Base-by-base conservation (phyloP, 2,797 vertebrate genomes). In the Takifugu ocellatus region DNA sequence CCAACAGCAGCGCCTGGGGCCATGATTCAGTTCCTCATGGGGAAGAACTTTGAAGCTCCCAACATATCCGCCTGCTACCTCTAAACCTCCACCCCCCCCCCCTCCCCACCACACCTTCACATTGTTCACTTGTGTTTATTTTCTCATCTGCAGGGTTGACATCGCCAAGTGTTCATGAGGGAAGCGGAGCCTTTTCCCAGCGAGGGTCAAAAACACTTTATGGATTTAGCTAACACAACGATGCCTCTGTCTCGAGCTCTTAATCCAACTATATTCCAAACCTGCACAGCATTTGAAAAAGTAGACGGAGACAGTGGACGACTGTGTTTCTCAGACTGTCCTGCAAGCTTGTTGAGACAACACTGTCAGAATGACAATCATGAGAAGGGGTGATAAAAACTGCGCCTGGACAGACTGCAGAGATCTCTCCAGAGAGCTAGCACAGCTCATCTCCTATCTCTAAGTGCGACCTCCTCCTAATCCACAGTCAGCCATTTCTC, bases 1-100 rank as follows among this genome's bases (percentile, higher is more conserved):
- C 90, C 78, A 42, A 56, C 31, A 76, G 89, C 87, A 17, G 73
- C 16, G 83, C 88, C 88, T 39, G 29, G 53, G 77, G 90, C 84
- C 46, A 78, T 78, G 76, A 81, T 84, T 81, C 78, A 56, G 70
- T 71, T 87, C 74, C 74, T 70, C 51, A 70, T 71, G 75, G 62
- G 64, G 56, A 54, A 65, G 16, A 49, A 78, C 83, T 89, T 85
- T 83, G 75, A 82, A 82, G 12, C 36, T 70, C 74, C 54, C 25
- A 33, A 27, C 58, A 67, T 66, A 70, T 76, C 77, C 72, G 67
- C 73, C 36, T 29, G n/a, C 54, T 54, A 54, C 59, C 52, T 70
- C 47, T 52, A 64, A 63, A 46, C 60, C 59, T 31, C 33, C 26
- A 42, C 14, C 27, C n/a, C 31, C 25, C 43, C 15, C 25, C n/a